phyloP scores from a whole-genome alignment of 1,140 invertebrate species.

The Bombus fervidus region DNA sequence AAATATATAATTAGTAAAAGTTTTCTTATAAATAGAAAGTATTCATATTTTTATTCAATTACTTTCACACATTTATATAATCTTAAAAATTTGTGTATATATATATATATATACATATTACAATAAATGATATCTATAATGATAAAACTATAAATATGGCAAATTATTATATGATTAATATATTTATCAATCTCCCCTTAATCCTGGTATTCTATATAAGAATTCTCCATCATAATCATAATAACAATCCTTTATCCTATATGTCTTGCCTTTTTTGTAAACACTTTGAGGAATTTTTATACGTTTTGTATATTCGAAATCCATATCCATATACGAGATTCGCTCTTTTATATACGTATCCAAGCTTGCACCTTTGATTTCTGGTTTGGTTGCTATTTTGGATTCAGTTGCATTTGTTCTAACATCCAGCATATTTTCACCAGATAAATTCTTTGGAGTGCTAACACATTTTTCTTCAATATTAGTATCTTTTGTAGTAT shows the following conservation, averaged over 20 bases:
- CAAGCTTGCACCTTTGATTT: slow-evolving; percentile 3
- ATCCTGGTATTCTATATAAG: slow-evolving; percentile 88
- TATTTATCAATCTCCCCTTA: slow-evolving; percentile 21
- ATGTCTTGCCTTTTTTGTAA: slow-evolving; percentile 85
- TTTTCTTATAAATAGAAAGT: neutral
- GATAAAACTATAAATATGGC: neutral
- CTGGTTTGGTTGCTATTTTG: neutral
- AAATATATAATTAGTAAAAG: neutral
- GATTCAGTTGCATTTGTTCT: neutral
- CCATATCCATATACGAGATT: slow-evolving; percentile 61
- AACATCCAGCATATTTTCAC: neutral
- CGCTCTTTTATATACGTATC: slow-evolving; percentile 65
- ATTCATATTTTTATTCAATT: neutral
- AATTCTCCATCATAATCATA: slow-evolving; percentile 90
- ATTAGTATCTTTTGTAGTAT: neutral
- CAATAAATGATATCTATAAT: neutral
- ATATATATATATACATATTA: too few relatives aligned
- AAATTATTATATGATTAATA: neutral
- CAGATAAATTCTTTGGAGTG: neutral
- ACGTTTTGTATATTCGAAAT: slow-evolving; percentile 82
- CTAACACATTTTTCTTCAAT: neutral
- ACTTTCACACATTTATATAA: neutral
- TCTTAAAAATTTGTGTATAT: too few relatives aligned
- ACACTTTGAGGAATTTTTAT: slow-evolving; percentile 87
- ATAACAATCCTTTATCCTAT: slow-evolving; percentile 89